These are phyloP conservation scores for Bombus breviceps DNA, from an alignment of 1,140 invertebrate genomes.

Conservation along the genomic window DNA sequence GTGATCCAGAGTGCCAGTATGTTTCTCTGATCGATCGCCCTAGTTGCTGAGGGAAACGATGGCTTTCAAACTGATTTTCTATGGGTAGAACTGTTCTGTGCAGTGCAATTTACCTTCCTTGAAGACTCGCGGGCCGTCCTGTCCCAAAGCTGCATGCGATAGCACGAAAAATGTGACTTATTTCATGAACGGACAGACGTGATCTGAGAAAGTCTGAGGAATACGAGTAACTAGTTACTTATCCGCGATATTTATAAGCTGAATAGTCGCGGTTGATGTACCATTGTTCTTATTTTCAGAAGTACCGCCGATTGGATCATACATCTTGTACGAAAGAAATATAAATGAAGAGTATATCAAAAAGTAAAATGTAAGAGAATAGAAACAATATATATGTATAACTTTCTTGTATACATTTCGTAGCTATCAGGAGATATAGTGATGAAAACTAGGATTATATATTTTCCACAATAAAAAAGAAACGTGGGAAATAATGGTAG, in stretches of 20 bases:
- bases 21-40: constrained; percentile 74
- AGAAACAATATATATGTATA: too few species aligned
- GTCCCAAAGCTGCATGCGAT: constrained; percentile 61
- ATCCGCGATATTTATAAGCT: not conserved
- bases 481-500: too few species aligned
- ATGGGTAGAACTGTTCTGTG: not conserved
- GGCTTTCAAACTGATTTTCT: constrained; percentile 1
- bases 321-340: too few species aligned
- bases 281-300: not conserved
- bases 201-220: not conserved
- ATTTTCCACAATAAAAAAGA: too few species aligned
- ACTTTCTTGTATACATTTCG: too few species aligned
- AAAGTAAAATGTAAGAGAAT: too few species aligned
- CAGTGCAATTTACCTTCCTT: constrained; percentile 66
- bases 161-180: constrained; percentile 38
- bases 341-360: too few species aligned
- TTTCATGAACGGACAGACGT: not conserved
- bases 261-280: not conserved
- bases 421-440: too few species aligned
- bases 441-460: too few species aligned
- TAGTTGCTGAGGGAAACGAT: constrained; percentile 54
- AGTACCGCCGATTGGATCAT: not conserved
- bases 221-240: not conserved
- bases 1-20: constrained; percentile 93
- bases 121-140: constrained; percentile 67